Percentiles rank a stretch among this genome's conserved stretches.
phyloP scores from a whole-genome alignment of 2,113 vertebrate species.

The Oceanodroma tethys region DNA sequence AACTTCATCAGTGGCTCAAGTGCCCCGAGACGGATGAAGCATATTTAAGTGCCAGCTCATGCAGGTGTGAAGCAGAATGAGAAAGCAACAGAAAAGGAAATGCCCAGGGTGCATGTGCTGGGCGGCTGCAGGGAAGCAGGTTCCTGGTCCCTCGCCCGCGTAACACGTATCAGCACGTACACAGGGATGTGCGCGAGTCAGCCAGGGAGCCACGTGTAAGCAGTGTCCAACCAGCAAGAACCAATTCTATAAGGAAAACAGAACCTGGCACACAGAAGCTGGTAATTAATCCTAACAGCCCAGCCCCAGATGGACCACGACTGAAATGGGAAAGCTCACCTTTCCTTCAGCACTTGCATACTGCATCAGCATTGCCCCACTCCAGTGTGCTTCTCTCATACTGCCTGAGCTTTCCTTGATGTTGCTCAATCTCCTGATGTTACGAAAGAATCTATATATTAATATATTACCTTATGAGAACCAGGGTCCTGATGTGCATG shows the following conservation, averaged over 20 bases:
- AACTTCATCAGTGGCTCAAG: not conserved
- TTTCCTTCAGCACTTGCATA: not conserved
- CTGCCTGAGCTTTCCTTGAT: not conserved
- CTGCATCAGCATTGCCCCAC: not conserved
- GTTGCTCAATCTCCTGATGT: not conserved
- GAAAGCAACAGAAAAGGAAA: not conserved
- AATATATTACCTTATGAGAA: not conserved
- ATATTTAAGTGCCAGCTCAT: not conserved
- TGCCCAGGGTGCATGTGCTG: not conserved
- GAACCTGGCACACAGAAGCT: not conserved
- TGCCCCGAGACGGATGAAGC: not conserved
- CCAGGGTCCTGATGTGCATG: not conserved
- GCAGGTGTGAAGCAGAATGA: not conserved
- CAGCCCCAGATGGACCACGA: not conserved
- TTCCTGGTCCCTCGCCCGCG: fast-evolving
- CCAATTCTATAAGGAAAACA: not conserved
- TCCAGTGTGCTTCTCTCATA: not conserved
- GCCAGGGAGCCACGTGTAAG: not conserved
- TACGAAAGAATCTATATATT: not conserved
- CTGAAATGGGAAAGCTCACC: not conserved
- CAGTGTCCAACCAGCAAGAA: not conserved
- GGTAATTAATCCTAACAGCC: not conserved
- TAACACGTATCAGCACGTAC: fast-evolving
- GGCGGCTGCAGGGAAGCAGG: fast-evolving
- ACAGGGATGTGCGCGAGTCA: fast-evolving